These are phyloP conservation scores for Chelmon rostratus DNA, from an alignment of 2,797 vertebrate genomes.

Conservation along the genomic window DNA sequence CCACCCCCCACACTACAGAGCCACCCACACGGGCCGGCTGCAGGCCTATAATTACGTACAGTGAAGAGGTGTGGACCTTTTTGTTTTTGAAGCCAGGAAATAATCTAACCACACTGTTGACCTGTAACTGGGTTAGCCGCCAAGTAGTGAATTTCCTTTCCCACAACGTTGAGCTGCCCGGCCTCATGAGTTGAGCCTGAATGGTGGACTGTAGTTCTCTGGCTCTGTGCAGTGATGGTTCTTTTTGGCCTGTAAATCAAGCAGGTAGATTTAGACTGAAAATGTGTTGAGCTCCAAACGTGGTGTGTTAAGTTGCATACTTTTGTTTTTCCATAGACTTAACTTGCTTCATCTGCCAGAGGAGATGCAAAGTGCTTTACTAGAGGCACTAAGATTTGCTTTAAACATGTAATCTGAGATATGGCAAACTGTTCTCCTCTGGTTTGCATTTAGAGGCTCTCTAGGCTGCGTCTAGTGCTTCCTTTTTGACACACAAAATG, in stretches of 20 bases:
- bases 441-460: conserved; percentile 56
- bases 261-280: conserved; percentile 31
- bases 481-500: conserved; percentile 40
- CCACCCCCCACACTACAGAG: conserved; percentile 19
- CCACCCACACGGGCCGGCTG: conserved; percentile 5
- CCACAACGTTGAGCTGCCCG: conserved; percentile 49
- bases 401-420: conserved; percentile 61
- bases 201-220: conserved; percentile 31
- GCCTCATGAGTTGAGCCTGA: conserved; percentile 24
- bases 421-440: conserved; percentile 50
- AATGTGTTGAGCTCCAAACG: conserved; percentile 14
- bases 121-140: conserved; percentile 52
- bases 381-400: conserved; percentile 27
- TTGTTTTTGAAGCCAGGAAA: conserved; percentile 63
- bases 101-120: conserved; percentile 68
- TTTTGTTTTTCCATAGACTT: conserved; percentile 28
- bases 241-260: conserved; percentile 22
- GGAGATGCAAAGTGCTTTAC: conserved; percentile 40
- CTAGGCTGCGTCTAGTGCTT: conserved; percentile 14
- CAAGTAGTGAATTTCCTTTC: conserved; percentile 66
- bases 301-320: background rate
- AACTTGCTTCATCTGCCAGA: conserved; percentile 36
- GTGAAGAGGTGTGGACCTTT: conserved; percentile 59
- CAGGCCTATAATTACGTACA: conserved; percentile 46
- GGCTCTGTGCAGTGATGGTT: conserved; percentile 7